Conservation (phyloP, 2,797 vertebrate genomes). For the Pteronotus mesoamericanus region DNA sequence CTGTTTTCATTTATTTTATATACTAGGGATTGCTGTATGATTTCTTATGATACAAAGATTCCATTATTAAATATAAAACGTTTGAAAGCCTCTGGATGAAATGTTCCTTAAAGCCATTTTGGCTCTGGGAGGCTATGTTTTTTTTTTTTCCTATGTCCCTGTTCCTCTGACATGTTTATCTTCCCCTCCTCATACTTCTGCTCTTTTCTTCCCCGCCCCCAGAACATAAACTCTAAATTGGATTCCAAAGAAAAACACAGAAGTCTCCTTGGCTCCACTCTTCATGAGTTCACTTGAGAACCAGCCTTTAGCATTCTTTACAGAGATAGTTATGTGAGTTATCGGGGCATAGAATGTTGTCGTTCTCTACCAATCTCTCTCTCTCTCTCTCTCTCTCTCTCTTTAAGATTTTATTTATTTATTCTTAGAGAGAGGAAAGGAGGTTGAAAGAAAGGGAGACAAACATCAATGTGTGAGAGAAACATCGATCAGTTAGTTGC, state of each 20-base stretch:
- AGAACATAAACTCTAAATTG: slow-evolving; percentile 4
- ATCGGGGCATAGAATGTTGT: slow-evolving; percentile 46
- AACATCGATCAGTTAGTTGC: too few relatives aligned
- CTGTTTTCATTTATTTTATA: background rate
- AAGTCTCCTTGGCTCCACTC: background rate
- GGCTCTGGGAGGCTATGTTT: background rate
- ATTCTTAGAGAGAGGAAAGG: too few relatives aligned
- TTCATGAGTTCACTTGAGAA: slow-evolving; percentile 12
- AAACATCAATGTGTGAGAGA: too few relatives aligned
- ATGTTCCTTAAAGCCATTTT: background rate
- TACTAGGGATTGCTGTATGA: background rate
- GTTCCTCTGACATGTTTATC: background rate
- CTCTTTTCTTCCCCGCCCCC: background rate
- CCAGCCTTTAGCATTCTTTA: slow-evolving; percentile 33
- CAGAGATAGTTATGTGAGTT: slow-evolving; percentile 54
- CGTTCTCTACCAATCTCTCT: slow-evolving; percentile 43
- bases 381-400: slow-evolving; percentile 48
- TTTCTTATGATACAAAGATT: slow-evolving; percentile 1
- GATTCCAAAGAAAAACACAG: slow-evolving; percentile 34
- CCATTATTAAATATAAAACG: background rate
- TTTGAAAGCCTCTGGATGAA: slow-evolving; percentile 6
- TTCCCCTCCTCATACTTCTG: background rate
- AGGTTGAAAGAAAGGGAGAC: too few relatives aligned
- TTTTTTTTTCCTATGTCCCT: background rate
- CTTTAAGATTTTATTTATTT: too few relatives aligned